Evolutionary conservation across 2,888 invertebrate species (phyloP).

Genomic region (Ephialtes manifestator): DNA sequence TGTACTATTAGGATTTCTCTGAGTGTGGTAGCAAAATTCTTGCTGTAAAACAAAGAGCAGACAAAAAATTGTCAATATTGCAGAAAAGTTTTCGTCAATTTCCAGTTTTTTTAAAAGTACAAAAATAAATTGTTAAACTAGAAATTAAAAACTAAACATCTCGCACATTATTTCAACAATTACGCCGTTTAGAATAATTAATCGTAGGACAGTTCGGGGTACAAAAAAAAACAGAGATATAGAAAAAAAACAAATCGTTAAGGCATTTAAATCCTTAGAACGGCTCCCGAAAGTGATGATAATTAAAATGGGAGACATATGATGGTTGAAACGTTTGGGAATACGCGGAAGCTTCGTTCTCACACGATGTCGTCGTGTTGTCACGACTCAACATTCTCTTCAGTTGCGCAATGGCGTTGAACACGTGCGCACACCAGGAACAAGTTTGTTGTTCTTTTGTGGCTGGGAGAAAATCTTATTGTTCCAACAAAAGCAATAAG

Average conservation of each 20-base stretch:
- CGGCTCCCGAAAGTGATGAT: slow-evolving; percentile 7
- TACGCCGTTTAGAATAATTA: too few species aligned
- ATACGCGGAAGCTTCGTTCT: slow-evolving; percentile 77
- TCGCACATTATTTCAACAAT: too few species aligned
- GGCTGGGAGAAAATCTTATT: background rate
- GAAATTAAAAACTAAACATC: too few species aligned
- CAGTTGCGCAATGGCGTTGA: slow-evolving; percentile 36
- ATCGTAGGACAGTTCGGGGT: too few species aligned
- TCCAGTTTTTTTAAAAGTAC: too few species aligned
- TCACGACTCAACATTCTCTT: slow-evolving; percentile 4
- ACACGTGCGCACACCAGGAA: slow-evolving; percentile 43
- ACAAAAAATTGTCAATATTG: too few species aligned
- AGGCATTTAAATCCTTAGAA: slow-evolving; percentile 26
- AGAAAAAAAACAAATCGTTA: slow-evolving; percentile 9
- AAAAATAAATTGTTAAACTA: too few species aligned
- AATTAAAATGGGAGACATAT: slow-evolving; percentile 29
- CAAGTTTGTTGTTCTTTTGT: background rate
- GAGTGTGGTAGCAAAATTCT: too few species aligned
- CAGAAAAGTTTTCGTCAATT: too few species aligned
- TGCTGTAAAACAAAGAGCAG: too few species aligned
- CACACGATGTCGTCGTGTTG: slow-evolving; percentile 58
- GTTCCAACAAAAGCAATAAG: background rate
- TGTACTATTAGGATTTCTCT: too few species aligned
- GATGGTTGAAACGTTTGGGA: slow-evolving; percentile 75
- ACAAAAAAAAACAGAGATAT: too few species aligned